Evolutionary conservation across 2,888 invertebrate species (phyloP), one percentile per base, ranked within the genome.

Genomic region (Hofmannophila pseudospretella): DNA sequence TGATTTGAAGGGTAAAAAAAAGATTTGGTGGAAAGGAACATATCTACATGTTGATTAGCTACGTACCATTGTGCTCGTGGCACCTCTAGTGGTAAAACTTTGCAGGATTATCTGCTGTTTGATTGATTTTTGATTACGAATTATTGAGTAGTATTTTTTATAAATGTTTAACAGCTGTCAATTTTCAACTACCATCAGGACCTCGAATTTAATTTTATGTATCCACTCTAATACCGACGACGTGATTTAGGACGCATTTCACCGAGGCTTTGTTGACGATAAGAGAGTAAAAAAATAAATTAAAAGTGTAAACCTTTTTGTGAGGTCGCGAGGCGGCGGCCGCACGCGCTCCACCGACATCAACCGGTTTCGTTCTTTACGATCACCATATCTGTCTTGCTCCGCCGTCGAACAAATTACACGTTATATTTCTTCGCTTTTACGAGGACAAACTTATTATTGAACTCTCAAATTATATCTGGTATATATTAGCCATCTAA

Each of bases 371-470:
- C 53, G 61, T 72, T 79, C 76, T 82, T 82, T 82, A 84, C 80
- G 85, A 79, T 77, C 81, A 68, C 80, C 79, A 80, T 82, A 84
- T 84, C 84, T 79, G 79, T 81, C 80, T 76, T 77, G 78, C 75
- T 76, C 64, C 71, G 74, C 77, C 76, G 72, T 75, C 71, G 74
- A 78, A 85, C 84, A 84, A 86, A 85, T 85, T 82, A 85, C 76
- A 84, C 62, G 77, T 81, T 80, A 84, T 84, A 85, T 82, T 82
- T 85, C 82, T 84, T 82, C 68, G 70, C 81, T 76, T 82, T 86
- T 84, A 85, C 76, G 81, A 84, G 81, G 81, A 80, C 75, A 66
- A 62, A 58, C 51, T 58, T 49, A 58, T 51, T 72, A 77, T 72
- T 76, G 75, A 67, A 65, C n/a, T 68, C 59, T 69, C 62, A 69